phyloP scores from a whole-genome alignment of 2,113 vertebrate genomes.

The Cacatua alba region DNA sequence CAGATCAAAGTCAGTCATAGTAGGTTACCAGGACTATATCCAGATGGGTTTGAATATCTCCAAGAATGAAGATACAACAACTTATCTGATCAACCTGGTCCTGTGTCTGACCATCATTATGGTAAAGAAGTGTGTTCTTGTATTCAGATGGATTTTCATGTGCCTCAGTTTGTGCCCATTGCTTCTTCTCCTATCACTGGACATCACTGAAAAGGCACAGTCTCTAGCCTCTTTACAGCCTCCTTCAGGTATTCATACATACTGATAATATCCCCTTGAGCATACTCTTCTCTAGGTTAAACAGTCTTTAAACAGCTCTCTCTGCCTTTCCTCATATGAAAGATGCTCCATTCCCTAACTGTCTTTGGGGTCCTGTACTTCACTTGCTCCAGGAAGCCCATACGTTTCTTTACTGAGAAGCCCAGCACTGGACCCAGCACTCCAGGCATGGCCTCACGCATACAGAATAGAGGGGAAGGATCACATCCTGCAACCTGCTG shows the following conservation, averaged over 20 bases:
- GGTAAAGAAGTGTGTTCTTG: neutral
- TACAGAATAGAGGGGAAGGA: neutral
- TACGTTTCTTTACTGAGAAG: neutral
- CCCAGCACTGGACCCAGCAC: neutral
- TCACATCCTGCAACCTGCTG: neutral
- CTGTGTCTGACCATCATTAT: neutral
- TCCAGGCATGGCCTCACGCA: neutral
- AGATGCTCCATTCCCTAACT: neutral
- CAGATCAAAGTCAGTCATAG: neutral
- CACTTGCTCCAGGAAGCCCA: neutral
- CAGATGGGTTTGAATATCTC: neutral
- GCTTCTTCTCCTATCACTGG: neutral
- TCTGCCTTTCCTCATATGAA: neutral
- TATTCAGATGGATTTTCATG: neutral
- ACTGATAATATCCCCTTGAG: neutral
- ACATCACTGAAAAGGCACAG: neutral
- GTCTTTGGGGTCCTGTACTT: neutral
- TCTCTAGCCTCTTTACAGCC: neutral
- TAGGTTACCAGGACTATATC: neutral
- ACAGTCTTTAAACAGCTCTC: neutral
- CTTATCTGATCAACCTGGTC: neutral
- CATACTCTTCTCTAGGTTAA: neutral
- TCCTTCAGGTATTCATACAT: neutral
- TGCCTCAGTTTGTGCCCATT: neutral
- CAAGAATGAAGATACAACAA: neutral